phyloP scores from a whole-genome alignment of 2,888 invertebrate genomes.

The Rhamphomyia laevipes region DNA sequence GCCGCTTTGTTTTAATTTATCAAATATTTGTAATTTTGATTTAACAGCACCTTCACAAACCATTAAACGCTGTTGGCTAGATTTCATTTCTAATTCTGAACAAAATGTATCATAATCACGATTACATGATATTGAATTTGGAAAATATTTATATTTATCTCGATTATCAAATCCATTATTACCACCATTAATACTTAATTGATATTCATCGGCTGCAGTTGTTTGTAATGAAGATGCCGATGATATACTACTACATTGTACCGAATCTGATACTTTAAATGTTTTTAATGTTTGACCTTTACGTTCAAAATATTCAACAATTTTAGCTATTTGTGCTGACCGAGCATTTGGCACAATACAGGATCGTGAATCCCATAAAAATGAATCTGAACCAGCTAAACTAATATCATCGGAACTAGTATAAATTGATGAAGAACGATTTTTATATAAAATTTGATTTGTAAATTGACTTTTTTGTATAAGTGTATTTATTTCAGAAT shows the following conservation, averaged over 20 bases:
- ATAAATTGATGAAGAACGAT: constrained; percentile 71
- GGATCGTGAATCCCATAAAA: constrained; percentile 57
- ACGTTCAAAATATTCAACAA: constrained; percentile 80
- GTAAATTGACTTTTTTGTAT: constrained; percentile 38
- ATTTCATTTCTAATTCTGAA: constrained; percentile 36
- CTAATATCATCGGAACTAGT: constrained; percentile 79
- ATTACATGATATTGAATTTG: background rate
- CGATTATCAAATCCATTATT: background rate
- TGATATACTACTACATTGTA: constrained; percentile 17
- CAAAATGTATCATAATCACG: constrained; percentile 33
- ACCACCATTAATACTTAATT: constrained; percentile 9
- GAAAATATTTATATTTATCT: background rate
- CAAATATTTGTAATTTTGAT: constrained; percentile 75
- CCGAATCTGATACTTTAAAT: constrained; percentile 33
- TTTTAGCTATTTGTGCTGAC: constrained; percentile 63
- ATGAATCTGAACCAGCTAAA: constrained; percentile 61
- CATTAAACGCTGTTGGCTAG: constrained; percentile 52
- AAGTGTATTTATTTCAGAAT: constrained; percentile 39
- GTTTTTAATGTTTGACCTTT: constrained; percentile 51
- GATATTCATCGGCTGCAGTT: constrained; percentile 12
- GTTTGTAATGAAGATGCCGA: constrained; percentile 13
- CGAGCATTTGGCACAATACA: constrained; percentile 43
- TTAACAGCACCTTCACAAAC: constrained; percentile 79
- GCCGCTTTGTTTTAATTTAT: constrained; percentile 46
- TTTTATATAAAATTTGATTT: constrained; percentile 46